Base-by-base conservation (phyloP, 2,888 invertebrate species). In the Anthophora plumipes region DNA sequence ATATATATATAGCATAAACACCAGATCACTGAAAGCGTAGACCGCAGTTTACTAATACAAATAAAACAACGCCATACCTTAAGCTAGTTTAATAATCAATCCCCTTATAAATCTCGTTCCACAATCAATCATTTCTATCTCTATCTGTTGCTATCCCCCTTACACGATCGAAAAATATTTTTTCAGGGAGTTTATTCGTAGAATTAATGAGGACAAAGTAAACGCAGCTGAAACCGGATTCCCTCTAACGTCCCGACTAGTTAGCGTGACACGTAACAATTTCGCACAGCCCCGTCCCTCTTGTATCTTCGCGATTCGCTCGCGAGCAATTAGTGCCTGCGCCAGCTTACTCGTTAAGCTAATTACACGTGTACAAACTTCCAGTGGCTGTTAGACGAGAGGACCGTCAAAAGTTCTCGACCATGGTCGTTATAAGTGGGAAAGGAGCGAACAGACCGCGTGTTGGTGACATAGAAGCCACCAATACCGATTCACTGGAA, bases 311-410 rank as follows among this genome's bases (percentile, higher is more conserved):
- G 69, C 66, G 69, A 69, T 69, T 67, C 77, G 37, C 70, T 60
- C 57, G 66, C 48, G 63, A 73, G 77, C 78, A 85, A 85, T 84
- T 86, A 86, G 72, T 61, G 61, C 61, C 68, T 55, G 75, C 70
- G 63, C 64, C 54, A 67, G 75, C 61, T 75, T 78, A 75, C 74
- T 80, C 76, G 82, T 86, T 80, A 80, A 84, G 74, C 80, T 86
- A 86, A 86, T 86, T 86, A 84, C 70, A 84, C 79, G 68, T 75
- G 55, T 77, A 75, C 82, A 82, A 86, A 82, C 74, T 84, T 85
- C 41, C 59, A 20, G 59, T n/a, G 50, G 72, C 22, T 57, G 52
- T 54, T 67, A 74, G 70, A 73, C 59, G 66, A 59, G 59, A 63
- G 68, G 52, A 61, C 75, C 57, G 83, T 85, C 77, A 80, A 80